Base-by-base conservation (phyloP, 1,140 invertebrate genomes). In the Hylaeus volcanicus region DNA sequence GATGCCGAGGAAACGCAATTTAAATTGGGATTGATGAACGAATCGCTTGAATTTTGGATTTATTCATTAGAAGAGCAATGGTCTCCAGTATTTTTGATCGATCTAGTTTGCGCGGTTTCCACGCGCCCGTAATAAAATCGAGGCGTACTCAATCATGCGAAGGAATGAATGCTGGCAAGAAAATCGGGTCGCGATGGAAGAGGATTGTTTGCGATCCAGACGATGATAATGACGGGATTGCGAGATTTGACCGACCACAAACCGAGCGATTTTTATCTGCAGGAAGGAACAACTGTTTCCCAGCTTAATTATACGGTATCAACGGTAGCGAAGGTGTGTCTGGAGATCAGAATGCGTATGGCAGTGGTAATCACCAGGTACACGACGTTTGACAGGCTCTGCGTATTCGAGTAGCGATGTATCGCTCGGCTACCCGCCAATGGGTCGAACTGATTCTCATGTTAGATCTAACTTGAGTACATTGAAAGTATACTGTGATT, bases 231-330 rank as follows among this genome's bases (percentile, higher is more conserved):
- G 58, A 41, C 11, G 26, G 58, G 74, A 77, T 41, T 66, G 56
- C 45, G 2, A 48, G 71, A 75, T 64, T 53, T 61, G 26, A 43
- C 53, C 26, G 53, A 66, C 58, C 75, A 39, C 70, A 70, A 64
- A 74, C 37, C 39, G 74, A 70, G 68, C 68, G 43, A 71, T 45
- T 71, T 74, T 80, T 74, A 65, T 72, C 48, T 6, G n/a, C 26
- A 58, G 3, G 4, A 37, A n/a, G 45, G 58, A 68, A 79, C 43
- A 78, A 64, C 71, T 51, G 68, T 60, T 63, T 69, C 45, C 39
- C 41, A 14, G 26, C n/a, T 75, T 86, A 86, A 86, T 86, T 75
- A 79, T 15, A 86, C 61, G 66, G 8, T 77, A 72, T 70, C 26
- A 45, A 68, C 11, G 65, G 48, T 56, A 83, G 76, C 58, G 53